phyloP scores from a whole-genome alignment of 2,113 vertebrate genomes.

The Ophthalmolycus amberensis region DNA sequence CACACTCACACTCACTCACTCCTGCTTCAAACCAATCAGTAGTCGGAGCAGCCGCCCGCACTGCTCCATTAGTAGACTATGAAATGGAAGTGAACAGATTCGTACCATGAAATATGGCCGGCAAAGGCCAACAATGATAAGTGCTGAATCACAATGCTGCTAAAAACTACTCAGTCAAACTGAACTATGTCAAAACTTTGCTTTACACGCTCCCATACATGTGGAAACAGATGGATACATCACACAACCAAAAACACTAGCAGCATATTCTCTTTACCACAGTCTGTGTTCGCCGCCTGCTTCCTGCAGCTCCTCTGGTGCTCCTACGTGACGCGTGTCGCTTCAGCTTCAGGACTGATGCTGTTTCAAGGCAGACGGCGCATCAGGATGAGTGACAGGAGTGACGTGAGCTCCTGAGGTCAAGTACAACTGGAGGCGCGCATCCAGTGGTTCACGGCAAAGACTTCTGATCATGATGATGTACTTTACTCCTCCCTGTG shows the following conservation, averaged over 20 bases:
- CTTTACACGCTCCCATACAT: not conserved
- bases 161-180: not conserved
- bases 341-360: slow-evolving; percentile 21
- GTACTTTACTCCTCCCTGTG: slow-evolving; percentile 1
- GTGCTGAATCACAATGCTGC: slow-evolving; percentile 10
- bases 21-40: slow-evolving; percentile 38
- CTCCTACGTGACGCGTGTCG: slow-evolving; percentile 9
- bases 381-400: slow-evolving; percentile 50
- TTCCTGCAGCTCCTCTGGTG: slow-evolving; percentile 14
- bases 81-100: slow-evolving; percentile 55
- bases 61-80: slow-evolving; percentile 47
- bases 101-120: slow-evolving; percentile 29
- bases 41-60: slow-evolving; percentile 22
- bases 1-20: slow-evolving; percentile 9
- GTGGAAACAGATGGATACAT: not conserved
- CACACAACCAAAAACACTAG: not conserved
- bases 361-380: slow-evolving; percentile 43
- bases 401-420: slow-evolving; percentile 31
- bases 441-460: slow-evolving; percentile 24
- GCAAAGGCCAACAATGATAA: slow-evolving; percentile 17
- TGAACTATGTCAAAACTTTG: not conserved
- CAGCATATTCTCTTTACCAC: not conserved
- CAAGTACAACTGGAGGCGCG: slow-evolving; percentile 17
- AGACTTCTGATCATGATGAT: slow-evolving; percentile 42
- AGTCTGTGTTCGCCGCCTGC: not conserved